Conservation (phyloP, 2,888 invertebrate species). For the Pheosia gnoma region DNA sequence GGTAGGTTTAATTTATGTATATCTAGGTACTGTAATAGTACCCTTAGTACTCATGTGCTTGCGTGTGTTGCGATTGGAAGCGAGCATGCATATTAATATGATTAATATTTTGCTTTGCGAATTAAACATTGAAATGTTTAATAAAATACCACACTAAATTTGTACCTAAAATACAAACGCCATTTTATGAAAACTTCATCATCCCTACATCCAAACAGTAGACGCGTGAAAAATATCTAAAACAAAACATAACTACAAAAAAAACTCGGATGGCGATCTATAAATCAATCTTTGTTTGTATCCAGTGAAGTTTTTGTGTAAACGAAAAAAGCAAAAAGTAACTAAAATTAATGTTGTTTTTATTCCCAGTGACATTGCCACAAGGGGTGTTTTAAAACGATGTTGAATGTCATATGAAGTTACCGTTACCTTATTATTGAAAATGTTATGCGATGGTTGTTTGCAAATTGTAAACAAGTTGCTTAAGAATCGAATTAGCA, state of each 20-base stretch:
- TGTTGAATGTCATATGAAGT: constrained; percentile 1
- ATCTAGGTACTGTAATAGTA: not conserved
- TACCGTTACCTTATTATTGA: not conserved
- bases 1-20: not conserved
- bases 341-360: not conserved
- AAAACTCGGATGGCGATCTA: constrained; percentile 8
- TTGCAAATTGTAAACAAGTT: not conserved
- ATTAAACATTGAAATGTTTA: too few relatives aligned
- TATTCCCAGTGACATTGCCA: not conserved
- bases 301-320: constrained; percentile 1
- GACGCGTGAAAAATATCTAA: constrained; percentile 1
- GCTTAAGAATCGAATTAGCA: not conserved
- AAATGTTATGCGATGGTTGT: not conserved
- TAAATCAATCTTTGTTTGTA: constrained; percentile 23
- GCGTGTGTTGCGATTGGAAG: too few relatives aligned
- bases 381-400: not conserved
- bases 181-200: constrained; percentile 9
- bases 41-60: too few relatives aligned
- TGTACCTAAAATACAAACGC: too few relatives aligned
- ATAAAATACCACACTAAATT: too few relatives aligned
- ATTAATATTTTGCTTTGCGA: too few relatives aligned
- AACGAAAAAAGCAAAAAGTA: not conserved
- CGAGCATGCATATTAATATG: too few relatives aligned
- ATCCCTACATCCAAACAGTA: constrained; percentile 13
- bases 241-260: constrained; percentile 4